Evolutionary conservation across 2,888 invertebrate genomes (phyloP), one percentile per base, ranked within the genome.

Genomic region (Octonoba sinensis): DNA sequence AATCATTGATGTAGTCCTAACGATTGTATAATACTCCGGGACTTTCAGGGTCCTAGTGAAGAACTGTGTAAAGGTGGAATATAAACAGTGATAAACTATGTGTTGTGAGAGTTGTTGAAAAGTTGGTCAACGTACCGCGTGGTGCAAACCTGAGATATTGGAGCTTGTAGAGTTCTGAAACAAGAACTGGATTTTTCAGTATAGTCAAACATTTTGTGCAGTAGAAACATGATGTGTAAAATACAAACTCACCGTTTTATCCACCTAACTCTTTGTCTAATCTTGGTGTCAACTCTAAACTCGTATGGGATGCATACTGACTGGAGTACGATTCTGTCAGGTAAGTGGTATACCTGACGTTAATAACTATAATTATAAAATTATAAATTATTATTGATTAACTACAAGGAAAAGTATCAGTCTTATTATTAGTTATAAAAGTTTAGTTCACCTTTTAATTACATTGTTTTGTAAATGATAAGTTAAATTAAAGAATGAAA

Each of bases 281-380:
- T 81, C 62, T 49, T 81, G 67, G 36, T 81, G 20, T 73, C 73
- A 22, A 54, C 60, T 18, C 27, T 81, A 62, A 51, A 69, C 67
- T 67, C 79, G 16, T 54, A 69, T 69, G 79, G 73, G 73, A 73
- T 81, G 62, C 73, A 73, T 27, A 73, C 72, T 15, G 72, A 73
- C 67, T 81, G 79, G 79, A 81, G 79, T 81, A 81, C 79, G 22
- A 81, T 73, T 64, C 79, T 81, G 22, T 81, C 79, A 81, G 79
- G 79, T 81, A 64, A 81, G 73, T 16, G 18, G 8, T n/a, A 44
- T 62, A 12, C 13, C 44, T 11, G 62, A 36, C 36, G 4, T 36
- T 36, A 4, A 11, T 11, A 36, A 36, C 6, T 27, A 6, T 3
- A 11, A 36, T 11, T 36, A 36, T 8, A 36, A 36, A 36, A 11